These are phyloP conservation scores for Psammodynastes pulverulentus DNA, from an alignment of 2,113 vertebrate genomes.

Conservation along the genomic window DNA sequence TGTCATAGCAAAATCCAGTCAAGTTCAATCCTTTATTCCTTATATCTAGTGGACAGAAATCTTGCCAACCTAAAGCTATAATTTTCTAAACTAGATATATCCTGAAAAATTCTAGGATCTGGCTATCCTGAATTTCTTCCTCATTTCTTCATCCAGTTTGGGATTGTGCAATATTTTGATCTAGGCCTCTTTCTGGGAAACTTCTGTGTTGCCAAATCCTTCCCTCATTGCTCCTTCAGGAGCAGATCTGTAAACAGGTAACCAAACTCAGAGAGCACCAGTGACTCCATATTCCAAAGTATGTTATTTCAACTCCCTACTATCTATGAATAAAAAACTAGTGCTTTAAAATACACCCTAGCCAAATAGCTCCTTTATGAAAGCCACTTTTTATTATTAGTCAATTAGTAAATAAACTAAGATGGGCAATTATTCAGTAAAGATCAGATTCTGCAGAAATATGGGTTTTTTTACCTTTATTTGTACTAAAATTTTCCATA, in stretches of 20 bases:
- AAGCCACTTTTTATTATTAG: neutral
- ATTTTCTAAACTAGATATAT: neutral
- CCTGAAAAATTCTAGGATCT: neutral
- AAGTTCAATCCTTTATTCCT: neutral
- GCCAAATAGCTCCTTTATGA: neutral
- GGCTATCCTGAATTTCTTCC: neutral
- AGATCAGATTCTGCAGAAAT: neutral
- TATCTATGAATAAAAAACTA: neutral
- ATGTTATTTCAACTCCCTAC: neutral
- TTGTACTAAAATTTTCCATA: neutral
- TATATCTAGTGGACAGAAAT: neutral
- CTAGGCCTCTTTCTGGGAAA: neutral
- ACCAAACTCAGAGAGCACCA: neutral
- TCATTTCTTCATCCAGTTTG: neutral
- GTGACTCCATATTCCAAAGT: neutral
- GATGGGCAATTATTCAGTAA: neutral
- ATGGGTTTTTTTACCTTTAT: fast-evolving
- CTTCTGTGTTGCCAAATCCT: neutral
- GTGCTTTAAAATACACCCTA: neutral
- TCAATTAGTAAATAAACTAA: neutral
- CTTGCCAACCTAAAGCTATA: neutral
- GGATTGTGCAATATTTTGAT: neutral
- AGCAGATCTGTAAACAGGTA: neutral
- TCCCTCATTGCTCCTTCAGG: neutral
- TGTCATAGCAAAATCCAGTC: neutral